Percentiles rank a stretch among this genome's conserved stretches.
These are phyloP conservation scores for Ariopsis seemanni DNA, from an alignment of 2,113 vertebrate species.

Conservation along the genomic window DNA sequence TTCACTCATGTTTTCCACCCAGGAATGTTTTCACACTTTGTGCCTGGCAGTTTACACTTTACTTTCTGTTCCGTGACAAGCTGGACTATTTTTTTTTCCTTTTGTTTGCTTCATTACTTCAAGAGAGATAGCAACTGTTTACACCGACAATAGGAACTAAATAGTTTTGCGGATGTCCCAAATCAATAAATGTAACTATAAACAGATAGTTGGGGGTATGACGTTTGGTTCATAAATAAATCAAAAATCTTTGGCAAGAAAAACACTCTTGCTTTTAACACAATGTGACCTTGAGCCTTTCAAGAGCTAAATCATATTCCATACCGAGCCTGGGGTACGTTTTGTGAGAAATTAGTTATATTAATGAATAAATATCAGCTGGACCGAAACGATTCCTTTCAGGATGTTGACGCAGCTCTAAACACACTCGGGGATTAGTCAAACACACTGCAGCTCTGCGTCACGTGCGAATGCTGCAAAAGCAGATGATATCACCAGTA, in stretches of 20 bases:
- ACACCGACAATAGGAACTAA: neutral
- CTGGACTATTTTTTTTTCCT: neutral
- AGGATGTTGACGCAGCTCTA: neutral
- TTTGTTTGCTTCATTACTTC: neutral
- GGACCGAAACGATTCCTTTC: neutral
- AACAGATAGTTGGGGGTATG: neutral
- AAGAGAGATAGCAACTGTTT: neutral
- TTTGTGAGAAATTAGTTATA: neutral
- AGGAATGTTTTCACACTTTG: neutral
- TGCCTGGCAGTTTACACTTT: neutral
- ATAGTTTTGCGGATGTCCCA: neutral
- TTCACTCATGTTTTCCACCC: neutral
- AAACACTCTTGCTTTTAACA: neutral
- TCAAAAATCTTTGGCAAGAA: neutral
- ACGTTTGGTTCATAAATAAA: neutral
- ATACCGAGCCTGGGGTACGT: neutral
- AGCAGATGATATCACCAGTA: neutral
- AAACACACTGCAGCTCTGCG: neutral
- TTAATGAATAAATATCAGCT: neutral
- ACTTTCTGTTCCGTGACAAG: neutral
- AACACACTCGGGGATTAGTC: neutral
- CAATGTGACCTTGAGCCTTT: neutral
- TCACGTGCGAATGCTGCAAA: neutral
- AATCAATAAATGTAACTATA: neutral
- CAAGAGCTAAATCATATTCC: neutral